phyloP scores from a whole-genome alignment of 1,140 invertebrate genomes.

The Drosophila obscura region DNA sequence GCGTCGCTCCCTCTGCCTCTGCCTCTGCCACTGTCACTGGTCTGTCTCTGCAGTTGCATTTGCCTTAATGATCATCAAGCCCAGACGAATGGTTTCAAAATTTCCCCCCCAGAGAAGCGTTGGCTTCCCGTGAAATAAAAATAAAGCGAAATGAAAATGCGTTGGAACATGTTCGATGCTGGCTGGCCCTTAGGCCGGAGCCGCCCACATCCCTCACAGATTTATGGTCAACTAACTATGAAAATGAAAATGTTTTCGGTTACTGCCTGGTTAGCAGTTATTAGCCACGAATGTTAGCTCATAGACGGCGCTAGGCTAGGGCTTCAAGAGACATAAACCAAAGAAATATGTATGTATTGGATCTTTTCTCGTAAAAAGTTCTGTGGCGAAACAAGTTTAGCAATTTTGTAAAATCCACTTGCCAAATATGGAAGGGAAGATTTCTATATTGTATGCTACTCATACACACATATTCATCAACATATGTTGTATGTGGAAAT shows the following conservation, averaged over 20 bases:
- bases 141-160: slow-evolving; percentile 43
- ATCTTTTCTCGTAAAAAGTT: not conserved
- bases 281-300: slow-evolving; percentile 2
- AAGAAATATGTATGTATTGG: no score
- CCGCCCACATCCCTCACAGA: slow-evolving; percentile 58
- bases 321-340: not conserved
- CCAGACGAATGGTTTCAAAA: slow-evolving; percentile 56
- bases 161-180: slow-evolving; percentile 75
- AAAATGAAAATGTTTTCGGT: slow-evolving; percentile 80
- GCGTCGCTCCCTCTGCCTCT: slow-evolving; percentile 14
- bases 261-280: slow-evolving; percentile 1
- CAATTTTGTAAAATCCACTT: not conserved
- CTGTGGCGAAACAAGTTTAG: slow-evolving; percentile 30
- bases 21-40: slow-evolving; percentile 1
- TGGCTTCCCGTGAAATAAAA: slow-evolving; percentile 43
- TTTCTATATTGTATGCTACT: not conserved
- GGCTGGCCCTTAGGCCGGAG: not conserved
- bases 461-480: not conserved
- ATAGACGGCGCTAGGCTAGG: slow-evolving; percentile 1
- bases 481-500: not conserved
- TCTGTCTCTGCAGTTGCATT: slow-evolving; percentile 40
- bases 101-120: slow-evolving; percentile 42
- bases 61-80: slow-evolving; percentile 29
- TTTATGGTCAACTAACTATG: slow-evolving; percentile 86
- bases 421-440: not conserved